Conservation (phyloP, 2,888 invertebrate genomes). For the Caenorhabditis sp. region DNA sequence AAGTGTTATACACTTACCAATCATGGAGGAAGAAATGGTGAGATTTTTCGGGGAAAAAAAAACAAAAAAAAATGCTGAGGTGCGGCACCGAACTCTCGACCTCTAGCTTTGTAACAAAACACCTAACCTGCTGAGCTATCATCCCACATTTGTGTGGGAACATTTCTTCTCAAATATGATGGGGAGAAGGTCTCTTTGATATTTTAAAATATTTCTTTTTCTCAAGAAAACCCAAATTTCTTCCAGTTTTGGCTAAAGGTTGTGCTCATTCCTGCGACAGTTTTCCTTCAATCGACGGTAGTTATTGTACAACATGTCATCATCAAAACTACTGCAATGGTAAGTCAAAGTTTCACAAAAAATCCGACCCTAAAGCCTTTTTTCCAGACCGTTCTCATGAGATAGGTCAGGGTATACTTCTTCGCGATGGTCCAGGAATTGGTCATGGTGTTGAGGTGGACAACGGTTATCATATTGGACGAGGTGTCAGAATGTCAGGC, state of each 20-base stretch:
- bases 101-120: no score
- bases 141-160: no score
- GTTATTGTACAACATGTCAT: constrained; percentile 12
- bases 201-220: no score
- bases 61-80: no score
- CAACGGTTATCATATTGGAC: constrained; percentile 3
- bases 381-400: background rate
- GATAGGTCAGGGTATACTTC: constrained; percentile 18
- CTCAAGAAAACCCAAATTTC: no score
- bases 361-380: background rate
- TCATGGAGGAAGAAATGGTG: background rate
- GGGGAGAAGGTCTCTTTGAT: no score
- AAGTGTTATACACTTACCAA: constrained; percentile 19
- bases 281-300: background rate
- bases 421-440: constrained; percentile 7
- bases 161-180: no score
- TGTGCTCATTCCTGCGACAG: constrained; percentile 17
- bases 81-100: no score
- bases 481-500: background rate
- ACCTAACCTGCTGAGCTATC: no score
- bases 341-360: background rate
- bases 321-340: constrained; percentile 17
- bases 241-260: constrained; percentile 15
- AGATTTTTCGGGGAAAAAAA: background rate
- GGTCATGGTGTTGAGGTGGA: constrained; percentile 19